A percentile compares a stretch with the other conserved stretches of the same genome.
Evolutionary conservation across 1,140 invertebrate species (phyloP).

Genomic region (Achroia grisella): DNA sequence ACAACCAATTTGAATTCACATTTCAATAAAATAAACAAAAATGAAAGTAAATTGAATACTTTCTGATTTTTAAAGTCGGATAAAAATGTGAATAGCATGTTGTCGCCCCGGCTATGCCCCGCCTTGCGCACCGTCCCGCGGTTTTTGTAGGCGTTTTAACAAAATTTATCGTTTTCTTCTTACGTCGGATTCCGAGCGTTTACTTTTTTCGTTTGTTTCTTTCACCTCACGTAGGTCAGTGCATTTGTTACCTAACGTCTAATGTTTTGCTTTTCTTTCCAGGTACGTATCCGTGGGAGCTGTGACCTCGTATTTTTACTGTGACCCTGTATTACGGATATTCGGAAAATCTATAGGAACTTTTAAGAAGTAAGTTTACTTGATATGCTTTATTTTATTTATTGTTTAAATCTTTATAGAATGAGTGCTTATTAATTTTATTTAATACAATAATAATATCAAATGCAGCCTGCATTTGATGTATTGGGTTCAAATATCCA

Average conservation of each 20-base stretch:
- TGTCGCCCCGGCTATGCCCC: constrained; percentile 15
- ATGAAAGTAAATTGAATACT: no score
- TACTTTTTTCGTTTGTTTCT: constrained; percentile 20
- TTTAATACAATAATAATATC: no score
- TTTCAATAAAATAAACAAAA: neutral
- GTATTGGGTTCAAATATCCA: no score
- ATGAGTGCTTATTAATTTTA: no score
- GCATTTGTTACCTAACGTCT: constrained; percentile 34
- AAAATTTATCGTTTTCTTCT: constrained; percentile 62
- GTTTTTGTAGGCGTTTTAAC: constrained; percentile 53
- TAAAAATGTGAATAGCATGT: neutral
- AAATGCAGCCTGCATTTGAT: no score
- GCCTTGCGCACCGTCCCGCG: constrained; percentile 25
- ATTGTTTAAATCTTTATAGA: no score
- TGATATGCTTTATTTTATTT: no score
- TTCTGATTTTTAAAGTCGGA: neutral
- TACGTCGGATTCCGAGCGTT: constrained; percentile 24
- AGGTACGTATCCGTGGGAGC: constrained; percentile 22
- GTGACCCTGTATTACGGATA: neutral
- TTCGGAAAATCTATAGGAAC: no score
- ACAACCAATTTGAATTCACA: no score
- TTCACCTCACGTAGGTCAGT: constrained; percentile 37
- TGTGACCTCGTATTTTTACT: neutral
- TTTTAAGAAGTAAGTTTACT: no score
- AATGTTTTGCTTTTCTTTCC: constrained; percentile 30